Evolutionary conservation across 2,113 vertebrate species (phyloP), one percentile per base, ranked within the genome.

Genomic region (Agelaius tricolor): DNA sequence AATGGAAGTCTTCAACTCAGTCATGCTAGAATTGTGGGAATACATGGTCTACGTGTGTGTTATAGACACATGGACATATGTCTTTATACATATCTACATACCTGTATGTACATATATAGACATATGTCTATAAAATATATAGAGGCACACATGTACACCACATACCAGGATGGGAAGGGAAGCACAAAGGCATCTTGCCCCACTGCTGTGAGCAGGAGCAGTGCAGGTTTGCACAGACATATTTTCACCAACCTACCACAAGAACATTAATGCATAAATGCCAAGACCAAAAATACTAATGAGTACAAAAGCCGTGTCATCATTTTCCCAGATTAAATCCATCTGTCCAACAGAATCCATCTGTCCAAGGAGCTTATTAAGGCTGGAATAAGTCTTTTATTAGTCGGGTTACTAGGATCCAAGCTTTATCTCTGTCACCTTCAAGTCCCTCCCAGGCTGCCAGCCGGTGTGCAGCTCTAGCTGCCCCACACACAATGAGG

Each of bases 301-400:
- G 86, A 95, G 84, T 63, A 96, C 69, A 74, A 96, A 94, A 93
- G 93, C 94, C 26, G 0, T 84, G 76, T 92, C 94, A 96, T 93
- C 80, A 91, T 96, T 97, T 92, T 89, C 87, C 52, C 93, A 84
- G 93, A 96, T 96, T 96, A 97, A 95, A 97, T 93, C 95, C 96
- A 97, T 94, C 91, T 96, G 96, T 86, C 95, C 86, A 92, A 95
- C 86, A 92, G 91, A 92, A 95, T 95, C 96, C 96, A 96, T 97
- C 96, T 97, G 95, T 59, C 91, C 95, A 94, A 96, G 95, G 35
- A 97, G 94, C 96, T 97, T 97, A 97, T 96, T 94, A 95, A 94
- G 96, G 87, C 91, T 77, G 69, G 84, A 94, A 78, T 95, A 96
- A 95, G 93, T 95, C 91, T 90, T 95, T 96, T 95, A 96, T 95